Evolutionary conservation across 2,113 vertebrate species (phyloP), one percentile per base, ranked within the genome.

Genomic region (Hystrix cristata): DNA sequence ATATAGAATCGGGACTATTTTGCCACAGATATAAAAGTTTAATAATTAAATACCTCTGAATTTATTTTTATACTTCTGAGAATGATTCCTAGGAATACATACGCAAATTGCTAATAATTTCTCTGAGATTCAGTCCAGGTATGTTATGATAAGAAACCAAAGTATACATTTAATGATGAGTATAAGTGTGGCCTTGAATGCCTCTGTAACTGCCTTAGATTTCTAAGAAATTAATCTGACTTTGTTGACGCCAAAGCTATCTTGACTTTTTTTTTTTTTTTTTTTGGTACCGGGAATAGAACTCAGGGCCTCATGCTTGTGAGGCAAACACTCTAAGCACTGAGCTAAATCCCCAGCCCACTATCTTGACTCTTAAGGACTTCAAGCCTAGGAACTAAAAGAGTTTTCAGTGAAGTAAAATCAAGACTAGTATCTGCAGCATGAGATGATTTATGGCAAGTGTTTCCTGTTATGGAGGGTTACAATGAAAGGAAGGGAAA

Each of bases 391-490:
- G 9, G 10, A 71, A 38, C 74, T 46, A 72, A 86, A 38, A 65
- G 64, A 71, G 27, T 48, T 83, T 83, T 88, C 15, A 78, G 53
- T 91, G n/a, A 91, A 83, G 82, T 90, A 82, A 96, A 96, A 83
- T 93, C 18, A 83, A 93, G 80, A 90, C 81, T 69, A 55, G 38
- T 76, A 10, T 69, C 38, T 34, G 12, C 62, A 60, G 10, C 67
- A 4, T 29, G 67, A 43, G 14, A 64, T 43, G 4, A 43, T n/a
- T 38, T 87, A n/a, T 38, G 69, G 88, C 21, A 10, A 34, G 57
- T 5, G 64, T 16, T 88, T 88, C 71, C 21, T 25, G 43, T 74
- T 38, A 16, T 71, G 67, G n/a, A 21, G 67, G 31, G 43, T 46
- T 27, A 46, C 71, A 74, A 21, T 12, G 38, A 46, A 46, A 74